Conservation (phyloP, 2,797 vertebrate genomes). For the Rallus crepitans region DNA sequence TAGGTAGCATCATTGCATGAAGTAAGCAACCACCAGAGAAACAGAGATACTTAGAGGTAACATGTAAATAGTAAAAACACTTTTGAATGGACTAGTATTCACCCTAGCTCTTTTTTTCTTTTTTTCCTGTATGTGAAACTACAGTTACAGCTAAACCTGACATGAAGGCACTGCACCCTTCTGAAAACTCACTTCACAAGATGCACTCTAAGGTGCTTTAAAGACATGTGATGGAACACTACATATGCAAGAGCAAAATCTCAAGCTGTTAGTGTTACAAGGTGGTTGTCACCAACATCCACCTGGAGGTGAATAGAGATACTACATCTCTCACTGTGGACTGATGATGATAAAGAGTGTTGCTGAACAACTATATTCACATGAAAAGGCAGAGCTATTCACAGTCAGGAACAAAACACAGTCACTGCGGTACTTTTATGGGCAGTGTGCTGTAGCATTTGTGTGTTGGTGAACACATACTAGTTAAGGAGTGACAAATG, state of each 20-base stretch:
- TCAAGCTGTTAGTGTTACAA: neutral
- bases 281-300: neutral
- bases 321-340: neutral
- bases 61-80: no score
- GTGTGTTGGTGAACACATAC: neutral
- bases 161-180: no score
- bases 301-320: neutral
- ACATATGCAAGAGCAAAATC: neutral
- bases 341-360: neutral
- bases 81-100: no score
- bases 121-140: neutral
- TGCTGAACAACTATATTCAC: neutral
- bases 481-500: neutral
- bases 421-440: neutral
- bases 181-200: neutral
- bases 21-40: neutral
- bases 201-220: neutral
- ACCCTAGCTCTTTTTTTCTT: no score
- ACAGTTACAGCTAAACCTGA: neutral
- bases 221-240: neutral
- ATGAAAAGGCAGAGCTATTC: neutral
- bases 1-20: accelerated
- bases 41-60: no score
- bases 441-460: neutral
- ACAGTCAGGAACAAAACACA: neutral